Base-by-base conservation (phyloP, 2,888 invertebrate species). In the Ctena decussata region DNA sequence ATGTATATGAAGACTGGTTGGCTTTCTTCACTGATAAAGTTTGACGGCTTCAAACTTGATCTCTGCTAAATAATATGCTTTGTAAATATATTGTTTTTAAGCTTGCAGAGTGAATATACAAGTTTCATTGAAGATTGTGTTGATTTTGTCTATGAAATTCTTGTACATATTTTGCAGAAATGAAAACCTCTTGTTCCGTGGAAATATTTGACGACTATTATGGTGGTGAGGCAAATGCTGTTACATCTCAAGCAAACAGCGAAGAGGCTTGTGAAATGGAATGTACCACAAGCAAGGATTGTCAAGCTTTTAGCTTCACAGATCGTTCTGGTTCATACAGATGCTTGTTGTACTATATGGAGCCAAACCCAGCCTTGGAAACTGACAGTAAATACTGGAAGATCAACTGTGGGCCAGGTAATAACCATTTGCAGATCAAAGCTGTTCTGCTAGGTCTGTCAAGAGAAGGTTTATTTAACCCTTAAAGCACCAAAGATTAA, bases 331-430 rank as follows among this genome's bases (percentile, higher is more conserved):
- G 21, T n/a, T 53, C 53, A 53, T 3, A 5, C 5, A 53, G 53
- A 53, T 53, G 53, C 21, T 53, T 53, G 53, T 6, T 53, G 18
- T 53, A 53, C 53, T 53, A 15, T n/a, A n/a, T 15, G 53, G 12
- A 53, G 53, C 21, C 53, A 53, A 18, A 53, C 53, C 53, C 53
- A n/a, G 53, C 21, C 21, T 6, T 53, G 53, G 53, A 53, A 5
- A 5, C 53, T 53, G 53, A 53, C 21, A 53, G 53, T 53, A n/a
- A 18, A 5, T 53, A 53, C 21, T 53, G 53, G 53, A 53, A 53
- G 53, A n/a, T n/a, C 53, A 53, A 53, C n/a, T 53, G 53, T 53
- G 53, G 53, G 21, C 53, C 53, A 53, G 53, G 53, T 53, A 53
- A n/a, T 21, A n/a, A 53, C 6, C 41, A 11, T n/a, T n/a, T n/a